These are phyloP conservation scores for Erannis defoliaria DNA, from an alignment of 2,888 invertebrate genomes.

Conservation along the genomic window DNA sequence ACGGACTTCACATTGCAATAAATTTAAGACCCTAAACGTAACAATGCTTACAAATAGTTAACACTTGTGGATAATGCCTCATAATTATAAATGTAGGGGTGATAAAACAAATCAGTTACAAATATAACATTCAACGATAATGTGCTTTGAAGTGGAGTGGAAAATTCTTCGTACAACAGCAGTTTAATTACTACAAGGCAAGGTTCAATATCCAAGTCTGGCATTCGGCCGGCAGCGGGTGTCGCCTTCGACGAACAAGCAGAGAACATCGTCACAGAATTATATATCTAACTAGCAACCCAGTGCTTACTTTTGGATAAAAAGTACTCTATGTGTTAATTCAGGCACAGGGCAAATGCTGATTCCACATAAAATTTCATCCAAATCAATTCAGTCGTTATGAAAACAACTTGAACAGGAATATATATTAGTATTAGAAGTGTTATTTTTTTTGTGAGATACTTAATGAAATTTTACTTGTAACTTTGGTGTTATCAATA, in stretches of 20 bases:
- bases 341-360: too few relatives aligned
- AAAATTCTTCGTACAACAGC: not conserved
- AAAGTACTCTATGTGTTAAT: too few relatives aligned
- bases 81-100: not conserved
- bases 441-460: too few relatives aligned
- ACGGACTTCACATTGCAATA: not conserved
- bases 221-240: slow-evolving; percentile 15
- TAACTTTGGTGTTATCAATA: too few relatives aligned
- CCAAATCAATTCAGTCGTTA: too few relatives aligned
- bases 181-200: not conserved
- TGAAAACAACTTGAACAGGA: too few relatives aligned
- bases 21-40: not conserved
- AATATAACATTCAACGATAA: not conserved
- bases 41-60: not conserved
- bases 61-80: not conserved
- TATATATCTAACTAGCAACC: not conserved
- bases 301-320: not conserved
- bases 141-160: not conserved
- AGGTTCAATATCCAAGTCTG: slow-evolving; percentile 17
- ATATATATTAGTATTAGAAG: too few relatives aligned
- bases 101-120: not conserved
- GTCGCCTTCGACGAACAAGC: slow-evolving; percentile 17
- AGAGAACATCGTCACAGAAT: not conserved
- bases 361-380: too few relatives aligned
- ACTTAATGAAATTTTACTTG: too few relatives aligned